phyloP scores from a whole-genome alignment of 2,888 invertebrate genomes.

The Coelopa pilipes region DNA sequence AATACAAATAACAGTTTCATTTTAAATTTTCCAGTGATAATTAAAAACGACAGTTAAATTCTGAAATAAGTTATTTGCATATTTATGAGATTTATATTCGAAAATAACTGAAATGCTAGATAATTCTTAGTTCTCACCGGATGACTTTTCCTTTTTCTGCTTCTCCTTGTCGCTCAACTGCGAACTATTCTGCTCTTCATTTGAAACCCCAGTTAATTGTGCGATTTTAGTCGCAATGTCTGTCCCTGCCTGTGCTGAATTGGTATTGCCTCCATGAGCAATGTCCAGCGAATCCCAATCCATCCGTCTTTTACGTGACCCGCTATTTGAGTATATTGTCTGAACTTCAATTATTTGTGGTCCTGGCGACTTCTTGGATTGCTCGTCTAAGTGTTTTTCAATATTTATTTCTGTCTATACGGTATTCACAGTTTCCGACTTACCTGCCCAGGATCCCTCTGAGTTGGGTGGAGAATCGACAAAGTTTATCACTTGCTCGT shows the following conservation, averaged over 20 bases:
- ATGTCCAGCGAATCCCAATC: constrained; percentile 67
- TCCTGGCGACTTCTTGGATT: constrained; percentile 61
- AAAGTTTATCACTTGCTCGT: constrained; percentile 66
- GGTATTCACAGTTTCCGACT: constrained; percentile 36
- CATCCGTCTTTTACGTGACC: constrained; percentile 67
- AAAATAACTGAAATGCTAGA: neutral
- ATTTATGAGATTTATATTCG: neutral
- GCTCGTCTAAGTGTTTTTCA: constrained; percentile 52
- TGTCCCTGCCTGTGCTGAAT: constrained; percentile 52
- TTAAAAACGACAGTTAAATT: too few relatives aligned
- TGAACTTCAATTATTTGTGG: constrained; percentile 66
- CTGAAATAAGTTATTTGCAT: neutral
- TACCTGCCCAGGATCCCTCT: constrained; percentile 67
- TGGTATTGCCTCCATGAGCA: constrained; percentile 61
- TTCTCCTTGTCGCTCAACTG: constrained; percentile 58
- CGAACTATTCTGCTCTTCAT: constrained; percentile 1
- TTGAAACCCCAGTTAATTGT: constrained; percentile 39
- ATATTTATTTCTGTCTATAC: neutral
- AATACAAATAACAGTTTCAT: neutral
- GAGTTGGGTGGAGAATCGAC: constrained; percentile 67
- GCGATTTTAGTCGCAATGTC: constrained; percentile 54
- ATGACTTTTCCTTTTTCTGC: constrained; percentile 61
- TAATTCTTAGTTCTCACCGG: constrained; percentile 51
- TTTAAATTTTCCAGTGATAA: too few relatives aligned
- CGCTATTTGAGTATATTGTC: constrained; percentile 61